Conservation (phyloP, 2,888 invertebrate species). For the Geotrupes spiniger region DNA sequence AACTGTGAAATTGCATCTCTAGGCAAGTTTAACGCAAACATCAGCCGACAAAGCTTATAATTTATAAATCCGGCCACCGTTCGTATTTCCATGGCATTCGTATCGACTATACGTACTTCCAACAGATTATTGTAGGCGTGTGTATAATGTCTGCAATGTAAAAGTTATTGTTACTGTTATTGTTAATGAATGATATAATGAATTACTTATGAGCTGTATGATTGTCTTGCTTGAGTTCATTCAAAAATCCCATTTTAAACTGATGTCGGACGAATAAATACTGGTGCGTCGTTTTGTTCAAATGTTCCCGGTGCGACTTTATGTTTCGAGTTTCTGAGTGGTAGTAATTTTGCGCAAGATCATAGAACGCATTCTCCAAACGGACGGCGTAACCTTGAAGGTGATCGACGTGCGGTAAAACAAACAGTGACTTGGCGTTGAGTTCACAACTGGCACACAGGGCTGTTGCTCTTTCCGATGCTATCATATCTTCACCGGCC, state of each 20-base stretch:
- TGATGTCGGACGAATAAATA: conserved; percentile 92
- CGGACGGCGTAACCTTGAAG: conserved; percentile 71
- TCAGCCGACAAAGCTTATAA: conserved; percentile 90
- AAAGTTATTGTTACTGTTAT: background rate
- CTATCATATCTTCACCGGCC: conserved; percentile 77
- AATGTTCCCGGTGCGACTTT: conserved; percentile 84
- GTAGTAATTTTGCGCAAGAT: conserved; percentile 90
- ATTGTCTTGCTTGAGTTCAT: conserved; percentile 89
- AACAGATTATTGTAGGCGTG: conserved; percentile 88
- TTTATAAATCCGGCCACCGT: conserved; percentile 93
- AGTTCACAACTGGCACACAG: conserved; percentile 90
- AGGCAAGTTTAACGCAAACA: conserved; percentile 85
- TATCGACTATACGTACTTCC: conserved; percentile 85
- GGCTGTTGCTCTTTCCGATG: conserved; percentile 87
- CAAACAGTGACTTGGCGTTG: conserved; percentile 87
- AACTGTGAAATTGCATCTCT: conserved; percentile 95
- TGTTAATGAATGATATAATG: too few relatives aligned
- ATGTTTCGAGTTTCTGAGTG: conserved; percentile 82
- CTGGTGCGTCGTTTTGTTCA: conserved; percentile 88
- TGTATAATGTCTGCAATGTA: conserved; percentile 66
- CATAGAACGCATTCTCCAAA: conserved; percentile 90
- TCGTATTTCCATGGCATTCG: conserved; percentile 90
- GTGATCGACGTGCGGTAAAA: conserved; percentile 84
- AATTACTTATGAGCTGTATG: conserved; percentile 79
- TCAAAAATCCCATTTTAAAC: conserved; percentile 94